Evolutionary conservation across 2,888 invertebrate genomes (phyloP).

Genomic region (Megalurothrips usitatus): DNA sequence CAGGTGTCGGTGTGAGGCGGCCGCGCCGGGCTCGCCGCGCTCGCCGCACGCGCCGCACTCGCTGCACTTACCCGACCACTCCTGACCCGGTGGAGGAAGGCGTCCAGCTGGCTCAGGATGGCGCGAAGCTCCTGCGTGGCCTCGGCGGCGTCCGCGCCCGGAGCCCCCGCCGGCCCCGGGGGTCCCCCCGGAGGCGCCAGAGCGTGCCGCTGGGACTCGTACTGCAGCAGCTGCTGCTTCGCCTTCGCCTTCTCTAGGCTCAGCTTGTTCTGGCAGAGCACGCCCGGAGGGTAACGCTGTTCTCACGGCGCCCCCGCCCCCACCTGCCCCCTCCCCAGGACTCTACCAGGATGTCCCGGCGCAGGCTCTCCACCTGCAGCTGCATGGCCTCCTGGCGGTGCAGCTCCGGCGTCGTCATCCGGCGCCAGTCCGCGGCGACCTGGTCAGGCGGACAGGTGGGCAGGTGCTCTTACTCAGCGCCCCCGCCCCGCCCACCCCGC

Average conservation of each 20-base stretch:
- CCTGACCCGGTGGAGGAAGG: background rate
- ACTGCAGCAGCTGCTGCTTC: slow-evolving; percentile 9
- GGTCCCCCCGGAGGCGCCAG: slow-evolving; percentile 17
- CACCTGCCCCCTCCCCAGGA: background rate
- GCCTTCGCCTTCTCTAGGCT: slow-evolving; percentile 5
- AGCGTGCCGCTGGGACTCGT: slow-evolving; percentile 15
- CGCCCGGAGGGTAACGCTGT: background rate
- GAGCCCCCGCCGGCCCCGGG: slow-evolving; percentile 12
- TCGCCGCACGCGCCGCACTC: too few relatives aligned
- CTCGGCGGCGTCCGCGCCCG: slow-evolving; percentile 14
- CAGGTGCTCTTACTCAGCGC: background rate
- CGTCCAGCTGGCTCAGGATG: background rate
- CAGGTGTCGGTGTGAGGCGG: too few relatives aligned
- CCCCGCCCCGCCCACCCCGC: background rate
- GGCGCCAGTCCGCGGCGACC: background rate
- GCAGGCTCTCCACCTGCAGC: background rate
- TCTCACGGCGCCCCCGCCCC: too few relatives aligned
- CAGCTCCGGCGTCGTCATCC: background rate
- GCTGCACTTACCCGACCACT: background rate
- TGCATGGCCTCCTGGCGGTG: slow-evolving; percentile 11
- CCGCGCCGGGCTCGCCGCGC: too few relatives aligned
- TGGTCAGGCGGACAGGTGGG: background rate
- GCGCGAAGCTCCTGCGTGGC: background rate
- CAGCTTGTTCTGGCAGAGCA: background rate
- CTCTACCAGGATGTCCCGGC: background rate